Base-by-base conservation (phyloP, 2,888 invertebrate genomes). In the Nycteola revayana region DNA sequence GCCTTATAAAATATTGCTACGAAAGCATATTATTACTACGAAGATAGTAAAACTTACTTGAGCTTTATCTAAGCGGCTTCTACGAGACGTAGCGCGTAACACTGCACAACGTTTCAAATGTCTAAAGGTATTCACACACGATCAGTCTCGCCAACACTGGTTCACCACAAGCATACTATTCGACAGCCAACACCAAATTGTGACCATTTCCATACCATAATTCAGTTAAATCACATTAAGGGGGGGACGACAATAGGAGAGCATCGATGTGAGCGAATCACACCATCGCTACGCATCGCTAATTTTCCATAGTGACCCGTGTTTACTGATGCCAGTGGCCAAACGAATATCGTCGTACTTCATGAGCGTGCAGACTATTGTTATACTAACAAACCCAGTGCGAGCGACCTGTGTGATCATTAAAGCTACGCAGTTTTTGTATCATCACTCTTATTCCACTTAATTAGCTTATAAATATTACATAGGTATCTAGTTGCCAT, bases 261-360 rank as follows among this genome's bases (percentile, higher is more conserved):
- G 77, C 81, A 85, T 76, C 76, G 79, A 83, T 84, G 85, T 85
- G 83, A 79, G 82, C 86, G 82, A 86, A 86, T 88, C 86, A 86
- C 84, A 86, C 86, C 81, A 83, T 77, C 79, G 84, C 64, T 62
- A 85, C 85, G 86, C 80, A 69, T 83, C 78, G 87, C 80, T 83
- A 73, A 82, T 75, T 82, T 74, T 76, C 77, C 83, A 86, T 86
- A 77, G 76, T 60, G 56, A 60, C 59, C 59, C 60, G 49, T 66
- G 63, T 73, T 76, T 70, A 67, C 59, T 65, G 63, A 67, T 68
- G 68, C 69, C 68, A 65, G 66, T 75, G 73, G 71, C 71, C 73
- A 67, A 69, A 75, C 75, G 58, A 69, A 71, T 72, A 81, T 78
- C 62, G 66, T 68, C 55, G 61, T 69, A 74, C 71, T 70, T 73